Evolutionary conservation across 2,797 vertebrate species (phyloP), one percentile per base, ranked within the genome.

Genomic region (Hyperoplus lanceolatus): DNA sequence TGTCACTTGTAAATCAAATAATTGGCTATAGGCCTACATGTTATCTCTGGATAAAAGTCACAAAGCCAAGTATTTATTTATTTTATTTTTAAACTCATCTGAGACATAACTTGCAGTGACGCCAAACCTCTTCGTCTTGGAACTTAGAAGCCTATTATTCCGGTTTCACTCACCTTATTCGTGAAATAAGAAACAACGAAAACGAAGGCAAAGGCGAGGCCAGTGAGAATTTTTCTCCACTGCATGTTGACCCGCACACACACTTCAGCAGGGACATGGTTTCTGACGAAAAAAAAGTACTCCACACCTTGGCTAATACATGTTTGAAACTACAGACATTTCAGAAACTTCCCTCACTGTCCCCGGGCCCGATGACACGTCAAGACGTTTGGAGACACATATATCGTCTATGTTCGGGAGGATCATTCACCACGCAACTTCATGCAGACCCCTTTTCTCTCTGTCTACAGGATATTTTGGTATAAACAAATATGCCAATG

Each of bases 111-210:
- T 39, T 16, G 8, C 10, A 50, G 45, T 51, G 1, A 43, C 5
- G 18, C 5, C 6, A 39, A 38, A 10, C 3, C 46, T 6, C 14
- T 7, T 50, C 49, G 8, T 41, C 41, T 63, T 8, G 4, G 29
- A 46, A 14, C 11, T 56, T 36, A 5, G 29, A 29, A 3, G 29
- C 29, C 29, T 29, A 29, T 29, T 29, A 29, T 29, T 56, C 14
- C 21, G 16, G 51, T 4, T 18, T 0, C n/a, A 71, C 90, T 84
- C 71, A 99, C 98, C 97, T 99, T 99, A 89, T 99, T 99, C 16
- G 96, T 97, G 87, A 98, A 96, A 93, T 95, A 96, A 38, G 95
- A 96, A 14, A 95, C 92, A 80, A 97, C 88, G 78, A 96, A 97
- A 86, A 97, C 91, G 38, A 91, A 79, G 82, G 94, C 96, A 71